phyloP scores from a whole-genome alignment of 64 coral and sea anemone species.

The Pachyseris speciosa region DNA sequence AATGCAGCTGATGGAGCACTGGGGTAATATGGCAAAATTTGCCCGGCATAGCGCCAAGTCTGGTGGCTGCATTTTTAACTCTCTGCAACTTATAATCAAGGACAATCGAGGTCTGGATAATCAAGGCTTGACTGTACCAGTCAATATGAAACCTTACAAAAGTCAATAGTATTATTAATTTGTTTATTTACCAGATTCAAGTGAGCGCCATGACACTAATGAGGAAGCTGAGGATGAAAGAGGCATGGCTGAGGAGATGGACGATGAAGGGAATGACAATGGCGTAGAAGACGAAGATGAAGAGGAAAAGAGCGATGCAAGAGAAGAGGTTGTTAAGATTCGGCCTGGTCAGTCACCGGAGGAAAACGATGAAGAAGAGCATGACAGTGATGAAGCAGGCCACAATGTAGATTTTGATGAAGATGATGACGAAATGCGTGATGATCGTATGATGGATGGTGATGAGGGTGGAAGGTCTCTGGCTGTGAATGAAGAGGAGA shows the following conservation, averaged over 20 bases:
- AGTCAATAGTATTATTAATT: too few relatives aligned
- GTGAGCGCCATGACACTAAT: not conserved
- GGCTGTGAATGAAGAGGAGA: not conserved
- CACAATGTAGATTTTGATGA: not conserved
- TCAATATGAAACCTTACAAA: not conserved
- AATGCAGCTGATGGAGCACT: conserved; percentile 49
- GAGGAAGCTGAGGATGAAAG: not conserved
- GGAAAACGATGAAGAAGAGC: not conserved
- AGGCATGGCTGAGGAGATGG: not conserved
- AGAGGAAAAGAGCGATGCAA: not conserved
- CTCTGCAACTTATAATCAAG: too few relatives aligned
- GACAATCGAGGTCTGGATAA: too few relatives aligned
- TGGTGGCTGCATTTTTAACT: conserved; percentile 44
- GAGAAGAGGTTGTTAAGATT: conserved; percentile 7
- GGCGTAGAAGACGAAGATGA: not conserved
- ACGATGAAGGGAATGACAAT: not conserved
- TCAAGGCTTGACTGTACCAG: not conserved
- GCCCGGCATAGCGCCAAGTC: conserved; percentile 1
- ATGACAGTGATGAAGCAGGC: not conserved
- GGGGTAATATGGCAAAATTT: conserved; percentile 63
- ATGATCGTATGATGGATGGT: conserved; percentile 23
- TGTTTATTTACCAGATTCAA: not conserved
- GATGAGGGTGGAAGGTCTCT: conserved; percentile 3
- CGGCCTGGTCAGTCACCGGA: not conserved
- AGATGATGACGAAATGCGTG: not conserved